phyloP scores from a whole-genome alignment of 2,888 invertebrate genomes.

The Cephus spinipes region DNA sequence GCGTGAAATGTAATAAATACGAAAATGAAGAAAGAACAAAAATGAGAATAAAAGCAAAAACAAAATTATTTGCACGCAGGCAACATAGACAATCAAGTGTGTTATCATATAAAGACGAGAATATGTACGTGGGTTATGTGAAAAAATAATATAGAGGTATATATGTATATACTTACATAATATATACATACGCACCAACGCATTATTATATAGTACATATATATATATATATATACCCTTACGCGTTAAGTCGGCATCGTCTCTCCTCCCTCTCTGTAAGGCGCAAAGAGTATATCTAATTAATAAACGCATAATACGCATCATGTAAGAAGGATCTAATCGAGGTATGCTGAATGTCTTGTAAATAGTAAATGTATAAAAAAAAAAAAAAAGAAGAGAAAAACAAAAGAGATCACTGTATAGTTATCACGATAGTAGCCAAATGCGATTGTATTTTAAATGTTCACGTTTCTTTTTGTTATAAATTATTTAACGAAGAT shows the following conservation, averaged over 20 bases:
- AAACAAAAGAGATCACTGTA: background rate
- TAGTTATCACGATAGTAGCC: slow-evolving; percentile 28
- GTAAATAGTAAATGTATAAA: slow-evolving; percentile 49
- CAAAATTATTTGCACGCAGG: background rate
- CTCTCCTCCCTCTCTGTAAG: background rate
- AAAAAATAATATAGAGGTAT: background rate
- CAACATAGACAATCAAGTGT: background rate
- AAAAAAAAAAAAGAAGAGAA: background rate
- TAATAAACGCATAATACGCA: background rate
- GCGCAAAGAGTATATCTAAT: background rate
- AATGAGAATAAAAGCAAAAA: background rate
- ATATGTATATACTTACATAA: background rate
- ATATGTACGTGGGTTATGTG: background rate
- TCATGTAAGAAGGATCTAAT: slow-evolving; percentile 21
- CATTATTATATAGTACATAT: background rate
- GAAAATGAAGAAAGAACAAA: background rate
- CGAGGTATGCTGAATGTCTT: slow-evolving; percentile 39
- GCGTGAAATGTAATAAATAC: background rate
- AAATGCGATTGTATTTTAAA: slow-evolving; percentile 44
- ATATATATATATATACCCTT: too few species aligned
- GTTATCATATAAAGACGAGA: background rate
- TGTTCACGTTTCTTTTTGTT: slow-evolving; percentile 48
- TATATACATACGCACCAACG: background rate
- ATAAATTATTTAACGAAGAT: slow-evolving; percentile 43
- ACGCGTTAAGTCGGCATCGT: background rate